Evolutionary conservation across 2,888 invertebrate species (phyloP).

Genomic region (Machimus atricapillus): DNA sequence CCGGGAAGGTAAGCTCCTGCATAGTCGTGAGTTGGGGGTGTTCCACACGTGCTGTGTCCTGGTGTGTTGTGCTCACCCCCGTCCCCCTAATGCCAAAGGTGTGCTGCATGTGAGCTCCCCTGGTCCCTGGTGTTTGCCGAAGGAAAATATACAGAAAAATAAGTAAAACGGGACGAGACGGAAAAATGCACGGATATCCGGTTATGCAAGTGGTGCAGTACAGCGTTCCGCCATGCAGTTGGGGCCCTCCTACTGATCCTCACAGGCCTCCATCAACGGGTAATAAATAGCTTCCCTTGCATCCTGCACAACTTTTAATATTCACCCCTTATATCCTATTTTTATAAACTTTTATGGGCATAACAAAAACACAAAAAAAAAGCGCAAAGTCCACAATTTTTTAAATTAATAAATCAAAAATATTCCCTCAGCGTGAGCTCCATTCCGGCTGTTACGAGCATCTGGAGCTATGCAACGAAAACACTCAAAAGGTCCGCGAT

Average conservation of each 20-base stretch:
- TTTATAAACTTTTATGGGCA: background rate
- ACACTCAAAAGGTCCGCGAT: background rate
- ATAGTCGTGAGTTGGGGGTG: background rate
- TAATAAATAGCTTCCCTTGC: slow-evolving; percentile 29
- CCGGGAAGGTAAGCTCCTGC: background rate
- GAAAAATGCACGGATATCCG: slow-evolving; percentile 69
- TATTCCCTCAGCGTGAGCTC: background rate
- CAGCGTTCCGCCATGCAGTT: slow-evolving; percentile 65
- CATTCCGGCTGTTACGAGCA: background rate
- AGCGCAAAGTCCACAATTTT: background rate
- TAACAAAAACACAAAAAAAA: background rate
- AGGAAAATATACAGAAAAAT: background rate
- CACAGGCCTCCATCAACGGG: slow-evolving; percentile 54
- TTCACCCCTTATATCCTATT: background rate
- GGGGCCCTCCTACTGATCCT: slow-evolving; percentile 58
- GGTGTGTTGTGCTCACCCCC: background rate
- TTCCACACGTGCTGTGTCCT: background rate
- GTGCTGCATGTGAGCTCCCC: background rate
- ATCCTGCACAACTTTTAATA: background rate
- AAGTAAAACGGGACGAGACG: slow-evolving; percentile 1
- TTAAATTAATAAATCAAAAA: background rate
- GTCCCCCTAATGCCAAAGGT: background rate
- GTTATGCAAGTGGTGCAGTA: slow-evolving; percentile 73
- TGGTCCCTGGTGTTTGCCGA: background rate
- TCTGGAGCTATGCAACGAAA: background rate